Base-by-base conservation (phyloP, 2,888 invertebrate species). In the Tachina fera region DNA sequence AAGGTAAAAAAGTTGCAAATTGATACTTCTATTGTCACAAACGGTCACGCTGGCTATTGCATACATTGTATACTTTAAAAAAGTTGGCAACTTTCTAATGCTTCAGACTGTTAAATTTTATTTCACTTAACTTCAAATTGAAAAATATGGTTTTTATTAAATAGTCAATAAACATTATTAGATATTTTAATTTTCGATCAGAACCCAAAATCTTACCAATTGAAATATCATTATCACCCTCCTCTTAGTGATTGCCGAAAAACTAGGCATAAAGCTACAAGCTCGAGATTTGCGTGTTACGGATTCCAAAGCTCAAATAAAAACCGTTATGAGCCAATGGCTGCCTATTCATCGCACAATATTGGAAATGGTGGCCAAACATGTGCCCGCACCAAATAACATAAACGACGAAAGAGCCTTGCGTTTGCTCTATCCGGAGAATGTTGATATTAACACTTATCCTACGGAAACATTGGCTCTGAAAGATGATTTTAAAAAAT, bases 241-340 rank as follows among this genome's bases (percentile, higher is more conserved):
- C 4, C 14, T 63, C 68, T 11, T 49, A 88, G 87, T 65, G 9
- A 91, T 97, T 89, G 95, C 96, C 22, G 95, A 96, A 65, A 96
- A 96, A 88, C 93, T 99, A 41, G 96, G 96, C 45, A 94, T 99
- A 4, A 96, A 95, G 91, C 93, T 97, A 58, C 94, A 96, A 0
- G 94, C 96, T 0, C 93, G 97, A 87, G 98, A 98, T 91, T 92
- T 97, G 86, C 95, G 96, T 61, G 95, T 96, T 88, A 96, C 95
- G 6, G 98, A 98, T 92, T 93, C 95, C 0, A 95, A 96, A 91
- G 94, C 96, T 1, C 96, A 97, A 90, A 93, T 98, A 0, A 96
- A 96, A 91, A 95, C 97, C 0, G 94, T 99, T 14, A 95, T 97
- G 92, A 95, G 96, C 53, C 96, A 97, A 89, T 99, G 99, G 99